phyloP scores from a whole-genome alignment of 2,888 invertebrate genomes.

The Oxystoma pomonae region DNA sequence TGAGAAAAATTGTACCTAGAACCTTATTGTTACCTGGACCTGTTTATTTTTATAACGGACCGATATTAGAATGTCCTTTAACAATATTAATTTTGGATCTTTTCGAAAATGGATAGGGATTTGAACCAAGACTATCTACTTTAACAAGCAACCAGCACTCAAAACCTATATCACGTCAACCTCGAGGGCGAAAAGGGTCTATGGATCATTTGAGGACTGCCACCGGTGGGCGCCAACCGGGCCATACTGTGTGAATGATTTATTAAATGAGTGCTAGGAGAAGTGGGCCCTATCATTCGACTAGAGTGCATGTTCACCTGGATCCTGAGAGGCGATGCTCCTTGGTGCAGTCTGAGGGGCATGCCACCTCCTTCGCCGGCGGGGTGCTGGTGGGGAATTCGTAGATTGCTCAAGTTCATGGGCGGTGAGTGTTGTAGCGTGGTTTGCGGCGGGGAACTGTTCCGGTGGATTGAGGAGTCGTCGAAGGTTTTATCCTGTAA shows the following conservation, averaged over 20 bases:
- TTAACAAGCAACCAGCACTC: no score
- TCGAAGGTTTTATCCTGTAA: slow-evolving; percentile 21
- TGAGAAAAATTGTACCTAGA: no score
- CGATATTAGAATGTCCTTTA: no score
- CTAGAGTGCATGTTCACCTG: slow-evolving; percentile 40
- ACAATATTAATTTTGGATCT: no score
- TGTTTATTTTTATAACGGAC: no score
- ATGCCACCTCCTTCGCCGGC: slow-evolving; percentile 35
- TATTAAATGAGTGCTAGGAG: slow-evolving; percentile 38
- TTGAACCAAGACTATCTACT: no score
- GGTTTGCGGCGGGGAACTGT: slow-evolving; percentile 19
- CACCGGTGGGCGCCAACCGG: slow-evolving; percentile 44
- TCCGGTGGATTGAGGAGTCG: slow-evolving; percentile 34
- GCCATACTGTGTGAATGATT: slow-evolving; percentile 41
- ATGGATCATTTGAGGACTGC: slow-evolving; percentile 41
- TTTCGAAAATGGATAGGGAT: no score
- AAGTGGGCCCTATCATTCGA: slow-evolving; percentile 32
- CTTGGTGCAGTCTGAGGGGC: slow-evolving; percentile 39
- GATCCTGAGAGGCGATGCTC: slow-evolving; percentile 44
- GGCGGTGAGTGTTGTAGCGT: slow-evolving; percentile 39
- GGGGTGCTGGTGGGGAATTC: slow-evolving; percentile 22
- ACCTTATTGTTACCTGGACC: no score
- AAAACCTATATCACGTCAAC: slow-evolving; percentile 46
- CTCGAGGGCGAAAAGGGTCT: slow-evolving; percentile 47
- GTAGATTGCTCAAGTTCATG: slow-evolving; percentile 42